Percentiles rank a stretch among this genome's conserved stretches.
Evolutionary conservation across 2,888 invertebrate genomes (phyloP).

Genomic region (Aelia acuminata): DNA sequence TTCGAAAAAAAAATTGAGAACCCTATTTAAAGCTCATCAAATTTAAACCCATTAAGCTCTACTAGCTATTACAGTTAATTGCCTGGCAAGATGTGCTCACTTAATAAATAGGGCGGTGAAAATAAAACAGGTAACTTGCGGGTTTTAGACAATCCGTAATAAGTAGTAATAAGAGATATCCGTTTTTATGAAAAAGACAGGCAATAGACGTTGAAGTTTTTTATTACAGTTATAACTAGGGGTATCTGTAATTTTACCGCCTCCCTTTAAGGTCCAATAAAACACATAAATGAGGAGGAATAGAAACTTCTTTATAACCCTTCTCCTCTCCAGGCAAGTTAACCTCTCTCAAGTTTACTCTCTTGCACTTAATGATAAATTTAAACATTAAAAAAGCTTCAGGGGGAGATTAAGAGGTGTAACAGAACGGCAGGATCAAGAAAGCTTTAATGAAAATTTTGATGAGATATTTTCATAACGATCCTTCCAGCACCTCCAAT

Average conservation of each 20-base stretch:
- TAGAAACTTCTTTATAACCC: conserved; percentile 21
- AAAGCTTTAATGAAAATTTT: conserved; percentile 42
- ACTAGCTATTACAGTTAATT: background rate
- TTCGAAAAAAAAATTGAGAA: too few species aligned
- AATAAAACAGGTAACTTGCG: background rate
- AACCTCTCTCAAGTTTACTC: conserved; percentile 3
- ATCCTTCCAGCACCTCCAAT: background rate
- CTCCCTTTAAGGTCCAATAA: background rate
- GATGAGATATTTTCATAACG: conserved; percentile 19
- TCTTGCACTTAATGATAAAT: conserved; percentile 25
- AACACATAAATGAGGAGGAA: conserved; percentile 1
- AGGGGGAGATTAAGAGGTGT: conserved; percentile 3
- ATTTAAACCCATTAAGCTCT: background rate
- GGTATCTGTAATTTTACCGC: conserved; percentile 8
- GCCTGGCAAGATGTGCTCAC: background rate
- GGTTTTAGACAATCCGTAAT: background rate
- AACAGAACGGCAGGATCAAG: background rate
- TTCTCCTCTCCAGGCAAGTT: background rate
- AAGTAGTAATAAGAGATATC: background rate
- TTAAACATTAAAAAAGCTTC: conserved; percentile 32
- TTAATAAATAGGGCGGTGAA: background rate
- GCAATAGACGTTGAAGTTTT: background rate
- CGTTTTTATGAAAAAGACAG: background rate
- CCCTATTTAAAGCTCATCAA: too few species aligned
- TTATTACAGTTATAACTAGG: conserved; percentile 22